These are phyloP conservation scores for Petroica traversi DNA, from an alignment of 2,113 vertebrate genomes.

Conservation along the genomic window DNA sequence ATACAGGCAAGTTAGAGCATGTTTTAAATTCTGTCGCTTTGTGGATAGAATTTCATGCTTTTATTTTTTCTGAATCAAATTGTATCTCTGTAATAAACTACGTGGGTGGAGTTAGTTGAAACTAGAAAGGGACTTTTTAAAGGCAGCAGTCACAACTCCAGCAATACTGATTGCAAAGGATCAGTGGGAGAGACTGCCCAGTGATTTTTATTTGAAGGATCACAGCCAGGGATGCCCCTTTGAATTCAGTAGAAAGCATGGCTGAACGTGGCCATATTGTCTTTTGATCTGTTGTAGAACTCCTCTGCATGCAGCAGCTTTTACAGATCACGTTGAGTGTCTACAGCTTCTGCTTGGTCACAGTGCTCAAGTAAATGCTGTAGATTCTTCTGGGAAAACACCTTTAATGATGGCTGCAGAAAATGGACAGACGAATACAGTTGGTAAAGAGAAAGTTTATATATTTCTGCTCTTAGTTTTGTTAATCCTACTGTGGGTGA, in stretches of 20 bases:
- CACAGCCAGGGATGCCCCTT: background rate
- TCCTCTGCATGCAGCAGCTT: conserved; percentile 95
- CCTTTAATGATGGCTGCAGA: conserved; percentile 98
- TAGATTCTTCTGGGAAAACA: conserved; percentile 90
- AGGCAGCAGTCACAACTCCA: background rate
- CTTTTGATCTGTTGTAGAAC: conserved; percentile 76
- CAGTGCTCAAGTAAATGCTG: conserved; percentile 90
- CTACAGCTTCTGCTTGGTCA: conserved; percentile 96
- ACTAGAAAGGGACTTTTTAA: background rate
- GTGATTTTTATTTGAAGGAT: background rate
- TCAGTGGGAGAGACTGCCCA: background rate
- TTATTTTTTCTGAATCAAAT: background rate
- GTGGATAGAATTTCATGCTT: background rate
- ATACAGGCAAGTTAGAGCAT: background rate
- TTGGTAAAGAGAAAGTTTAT: conserved; percentile 81
- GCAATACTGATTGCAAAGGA: background rate
- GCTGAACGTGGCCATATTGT: background rate
- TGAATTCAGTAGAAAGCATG: background rate
- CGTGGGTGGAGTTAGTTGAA: background rate
- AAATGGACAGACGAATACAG: conserved; percentile 95
- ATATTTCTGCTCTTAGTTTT: background rate
- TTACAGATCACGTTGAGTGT: conserved; percentile 97
- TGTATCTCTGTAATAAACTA: background rate
- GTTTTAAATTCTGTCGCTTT: background rate
- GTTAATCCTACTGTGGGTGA: background rate